Base-by-base conservation (phyloP, 2,888 invertebrate species). In the Coelinius sp. region DNA sequence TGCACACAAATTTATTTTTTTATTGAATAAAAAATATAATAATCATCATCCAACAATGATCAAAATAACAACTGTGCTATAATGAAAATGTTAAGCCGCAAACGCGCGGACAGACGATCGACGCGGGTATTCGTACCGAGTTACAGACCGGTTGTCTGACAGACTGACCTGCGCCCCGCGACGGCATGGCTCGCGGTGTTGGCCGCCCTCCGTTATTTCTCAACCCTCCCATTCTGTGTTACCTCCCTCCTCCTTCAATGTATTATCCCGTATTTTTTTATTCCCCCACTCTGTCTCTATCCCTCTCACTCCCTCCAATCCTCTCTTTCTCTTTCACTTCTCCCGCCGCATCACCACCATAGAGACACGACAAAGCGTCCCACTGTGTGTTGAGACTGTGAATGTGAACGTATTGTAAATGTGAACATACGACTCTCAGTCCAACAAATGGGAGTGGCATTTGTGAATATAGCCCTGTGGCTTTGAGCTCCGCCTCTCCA, bases 121-220 rank as follows among this genome's bases (percentile, higher is more conserved):
- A 83, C 83, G 78, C 82, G 81, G 77, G 79, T 77, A 72, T 63
- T 75, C 73, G 75, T 75, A 76, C 78, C 79, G 78, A 78, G 79
- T 78, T 79, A 84, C 84, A 85, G 85, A 86, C 86, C 86, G 85
- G 85, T 84, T 85, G 86, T 83, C 85, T 85, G 86, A 86, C 84
- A 85, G 87, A 87, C 87, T 86, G 87, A 86, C 86, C 85, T 85
- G 84, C 83, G 83, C 84, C 46, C 46, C 82, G 82, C 82, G 80
- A 82, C 82, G 84, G 83, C 82, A 85, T 83, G 84, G 82, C 83
- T 84, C 81, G 79, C 82, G 83, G 83, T 83, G 79, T 84, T 81
- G 76, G 80, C 79, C 81, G 83, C 84, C 82, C 83, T 81, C 82
- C 80, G 69, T 68, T 53, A 71, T 71, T 73, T 73, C 65, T 73